Base-by-base conservation (phyloP, 1,140 invertebrate genomes). In the Papilio helenus region DNA sequence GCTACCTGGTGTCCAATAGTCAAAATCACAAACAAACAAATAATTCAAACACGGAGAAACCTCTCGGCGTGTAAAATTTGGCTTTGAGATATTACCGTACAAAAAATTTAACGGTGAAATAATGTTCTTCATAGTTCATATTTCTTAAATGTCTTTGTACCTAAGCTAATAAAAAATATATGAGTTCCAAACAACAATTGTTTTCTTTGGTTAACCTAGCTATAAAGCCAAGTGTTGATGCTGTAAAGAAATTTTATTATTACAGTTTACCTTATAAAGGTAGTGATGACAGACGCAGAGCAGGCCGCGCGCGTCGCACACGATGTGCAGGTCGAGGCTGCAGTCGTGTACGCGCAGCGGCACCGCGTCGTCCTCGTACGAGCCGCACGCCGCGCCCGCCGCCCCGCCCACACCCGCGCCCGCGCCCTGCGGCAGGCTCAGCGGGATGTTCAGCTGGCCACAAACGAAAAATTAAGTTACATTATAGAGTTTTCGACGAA, bases 241-340 rank as follows among this genome's bases (percentile, higher is more conserved):
- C 58, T 18, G 1, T 39, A 39, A 39, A 39, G 7, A 2, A 39
- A 8, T 1, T 39, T 39, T 39, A 39, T 39, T 8, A 39, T 39
- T 39, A 39, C 8, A 39, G 26, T 55, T 94, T 77, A 96, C 96
- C 90, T 97, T 97, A 88, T 98, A 98, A 1, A 98, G 93, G 86
- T 98, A 98, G 93, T 98, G 97, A 93, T 98, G 97, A 85, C 97
- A 98, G 68, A 98, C 96, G 84, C 97, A 97, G 23, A 98, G 96
- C 86, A 97, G 95, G 78, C 97, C 97, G 9, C 94, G 92, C 80
- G 96, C 96, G 49, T 96, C 95, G 34, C 97, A 97, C 65, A 98
- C 94, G 68, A 98, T 97, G 83, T 97, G 96, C 10, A 98, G 94
- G 95, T 98, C 97, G 34, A 98, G 92, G 10, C 97, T 97, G 89